Percentiles rank a stretch among this genome's conserved stretches.
phyloP scores from a whole-genome alignment of 2,797 vertebrate species.

The Nannoperca australis region DNA sequence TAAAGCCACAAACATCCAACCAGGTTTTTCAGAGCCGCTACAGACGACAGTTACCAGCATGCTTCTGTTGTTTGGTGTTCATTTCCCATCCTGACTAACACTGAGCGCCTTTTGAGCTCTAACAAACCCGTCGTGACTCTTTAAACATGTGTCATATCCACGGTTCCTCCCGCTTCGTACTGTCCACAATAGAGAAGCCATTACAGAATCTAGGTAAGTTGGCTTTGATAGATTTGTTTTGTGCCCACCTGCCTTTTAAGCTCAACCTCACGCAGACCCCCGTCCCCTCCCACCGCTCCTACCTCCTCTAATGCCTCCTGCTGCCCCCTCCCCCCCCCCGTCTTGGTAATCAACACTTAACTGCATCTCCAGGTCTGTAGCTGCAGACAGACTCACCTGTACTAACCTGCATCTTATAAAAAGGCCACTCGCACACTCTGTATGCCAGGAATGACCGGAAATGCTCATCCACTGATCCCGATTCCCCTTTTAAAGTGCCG shows the following conservation, averaged over 20 bases:
- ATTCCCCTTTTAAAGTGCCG: conserved; percentile 41
- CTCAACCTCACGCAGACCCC: conserved; percentile 52
- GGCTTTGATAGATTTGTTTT: conserved; percentile 67
- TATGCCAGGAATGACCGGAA: conserved; percentile 72
- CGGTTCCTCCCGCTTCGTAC: conserved; percentile 72
- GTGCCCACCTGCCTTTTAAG: conserved; percentile 67
- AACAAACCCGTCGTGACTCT: conserved; percentile 59
- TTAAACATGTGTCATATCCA: conserved; percentile 73
- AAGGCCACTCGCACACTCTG: conserved; percentile 54
- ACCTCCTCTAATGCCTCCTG: conserved; percentile 45
- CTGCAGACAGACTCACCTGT: conserved; percentile 55
- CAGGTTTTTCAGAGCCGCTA: conserved; percentile 10
- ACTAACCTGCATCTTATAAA: conserved; percentile 54
- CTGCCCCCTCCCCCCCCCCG: conserved; percentile 35
- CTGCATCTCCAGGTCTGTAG: conserved; percentile 67
- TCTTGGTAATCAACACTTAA: conserved; percentile 62
- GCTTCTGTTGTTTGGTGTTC: conserved; percentile 45
- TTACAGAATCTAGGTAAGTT: conserved; percentile 83
- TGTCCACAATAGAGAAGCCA: conserved; percentile 79
- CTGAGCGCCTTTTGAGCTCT: conserved; percentile 42
- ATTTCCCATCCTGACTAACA: conserved; percentile 49
- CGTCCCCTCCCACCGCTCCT: conserved; percentile 22
- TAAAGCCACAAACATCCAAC: background rate
- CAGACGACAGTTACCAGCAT: conserved; percentile 40
- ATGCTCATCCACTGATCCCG: conserved; percentile 71